Evolutionary conservation across 1,140 invertebrate species (phyloP).

Genomic region (Drosophila nigromelanica): DNA sequence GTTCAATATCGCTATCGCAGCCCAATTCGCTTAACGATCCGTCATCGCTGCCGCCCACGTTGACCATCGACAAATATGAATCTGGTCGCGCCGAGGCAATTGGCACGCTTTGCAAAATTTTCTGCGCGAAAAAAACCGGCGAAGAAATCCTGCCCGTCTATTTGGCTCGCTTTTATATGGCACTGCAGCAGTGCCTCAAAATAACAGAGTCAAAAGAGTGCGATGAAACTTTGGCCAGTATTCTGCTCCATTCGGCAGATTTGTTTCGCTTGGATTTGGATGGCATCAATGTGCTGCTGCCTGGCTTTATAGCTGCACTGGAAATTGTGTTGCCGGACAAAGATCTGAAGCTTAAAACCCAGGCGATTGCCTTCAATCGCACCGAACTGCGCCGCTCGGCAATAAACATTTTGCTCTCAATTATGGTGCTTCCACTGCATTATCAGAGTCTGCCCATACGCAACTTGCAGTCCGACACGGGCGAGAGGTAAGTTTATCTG

Average conservation of each 20-base stretch:
- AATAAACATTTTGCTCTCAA: slow-evolving; percentile 94
- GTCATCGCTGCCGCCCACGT: slow-evolving; percentile 66
- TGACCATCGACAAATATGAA: slow-evolving; percentile 88
- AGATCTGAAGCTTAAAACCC: slow-evolving; percentile 87
- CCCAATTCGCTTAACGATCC: slow-evolving; percentile 82
- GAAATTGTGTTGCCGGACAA: slow-evolving; percentile 94
- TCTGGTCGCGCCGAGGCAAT: slow-evolving; percentile 97
- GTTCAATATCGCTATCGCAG: slow-evolving; percentile 82
- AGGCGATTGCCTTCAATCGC: slow-evolving; percentile 87
- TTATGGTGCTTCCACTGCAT: slow-evolving; percentile 95
- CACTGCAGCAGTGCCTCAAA: slow-evolving; percentile 94
- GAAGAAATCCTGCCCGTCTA: slow-evolving; percentile 98
- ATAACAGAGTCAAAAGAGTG: slow-evolving; percentile 87
- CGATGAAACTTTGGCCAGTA: slow-evolving; percentile 90
- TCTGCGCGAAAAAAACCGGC: slow-evolving; percentile 97
- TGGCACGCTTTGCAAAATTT: slow-evolving; percentile 96
- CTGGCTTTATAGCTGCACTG: slow-evolving; percentile 93
- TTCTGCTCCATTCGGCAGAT: slow-evolving; percentile 92
- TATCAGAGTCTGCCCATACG: slow-evolving; percentile 93
- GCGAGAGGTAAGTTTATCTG: slow-evolving; percentile 83
- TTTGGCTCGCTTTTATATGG: slow-evolving; percentile 96
- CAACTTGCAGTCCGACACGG: slow-evolving; percentile 86
- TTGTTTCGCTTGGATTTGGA: slow-evolving; percentile 95
- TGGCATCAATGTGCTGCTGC: slow-evolving; percentile 95
- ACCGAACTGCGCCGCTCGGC: slow-evolving; percentile 94